Base-by-base conservation (phyloP, 2,888 invertebrate genomes). In the Polymixis lichenea region DNA sequence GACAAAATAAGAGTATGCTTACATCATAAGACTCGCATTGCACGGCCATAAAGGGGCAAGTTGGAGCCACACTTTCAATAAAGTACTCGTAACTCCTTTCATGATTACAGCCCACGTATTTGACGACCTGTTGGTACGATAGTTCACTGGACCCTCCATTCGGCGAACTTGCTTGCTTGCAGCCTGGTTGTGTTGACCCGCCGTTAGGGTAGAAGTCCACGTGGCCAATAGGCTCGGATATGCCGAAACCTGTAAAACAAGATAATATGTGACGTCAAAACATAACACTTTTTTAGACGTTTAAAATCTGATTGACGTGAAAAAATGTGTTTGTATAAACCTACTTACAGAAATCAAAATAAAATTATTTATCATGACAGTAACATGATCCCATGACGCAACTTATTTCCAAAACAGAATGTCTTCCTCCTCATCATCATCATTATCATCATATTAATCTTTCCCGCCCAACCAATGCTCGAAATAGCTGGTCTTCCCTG, bases 151-250 rank as follows among this genome's bases (percentile, higher is more conserved):
- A 87, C 2, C 86, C 88, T 5, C 89, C 87, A 6, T 83, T 87
- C 0, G 89, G 88, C 0, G 92, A 85, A 53, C 80, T 88, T 0
- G 87, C 89, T 51, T 92, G 91, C 85, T 92, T 94, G 74, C 97
- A 97, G 0, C 97, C 97, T 0, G 96, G 97, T 83, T 97, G 99
- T 77, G 97, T 97, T 11, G 97, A 97, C 0, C 99, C 99, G 0
- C 98, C 99, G 91, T 99, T 99, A 0, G 99, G 99, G 92, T 98
- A 99, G 94, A 99, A 99, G 93, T 99, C 99, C 7, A 99, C 98
- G 92, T 99, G 99, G 0, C 98, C 99, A 65, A 98, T 97, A 0
- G 98, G 97, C 89, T 98, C 98, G 13, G 97, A 97, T 92, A 98
- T 98, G 17, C 99, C 99, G 75, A 99, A 97, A 72, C 97, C 97